Evolutionary conservation across 2,888 invertebrate genomes (phyloP).

Genomic region (Tenodera sinensis): DNA sequence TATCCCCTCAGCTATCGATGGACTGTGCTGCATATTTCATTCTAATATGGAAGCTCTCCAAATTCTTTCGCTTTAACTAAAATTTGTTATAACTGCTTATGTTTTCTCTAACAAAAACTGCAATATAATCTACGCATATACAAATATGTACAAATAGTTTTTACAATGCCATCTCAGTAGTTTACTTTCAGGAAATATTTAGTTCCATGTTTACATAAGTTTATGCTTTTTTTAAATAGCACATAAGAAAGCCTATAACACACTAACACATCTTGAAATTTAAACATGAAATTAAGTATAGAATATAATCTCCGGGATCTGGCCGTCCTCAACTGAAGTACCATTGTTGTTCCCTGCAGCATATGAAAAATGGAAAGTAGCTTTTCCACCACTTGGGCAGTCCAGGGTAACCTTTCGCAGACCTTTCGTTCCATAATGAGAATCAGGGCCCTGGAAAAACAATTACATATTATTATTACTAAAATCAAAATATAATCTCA

Average conservation of each 20-base stretch:
- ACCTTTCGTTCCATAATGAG: conserved; percentile 81
- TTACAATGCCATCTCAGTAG: neutral
- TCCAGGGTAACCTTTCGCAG: conserved; percentile 70
- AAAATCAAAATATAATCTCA: no score
- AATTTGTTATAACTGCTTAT: neutral
- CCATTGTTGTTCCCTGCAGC: conserved; percentile 85
- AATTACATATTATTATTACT: no score
- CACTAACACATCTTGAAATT: conserved; percentile 15
- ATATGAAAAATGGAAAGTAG: conserved; percentile 78
- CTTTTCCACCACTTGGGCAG: conserved; percentile 68
- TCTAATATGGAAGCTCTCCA: neutral
- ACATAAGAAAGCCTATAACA: conserved; percentile 1
- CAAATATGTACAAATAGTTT: neutral
- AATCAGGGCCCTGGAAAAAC: conserved; percentile 70
- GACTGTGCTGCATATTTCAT: neutral
- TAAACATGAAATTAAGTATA: conserved; percentile 44
- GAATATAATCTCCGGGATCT: conserved; percentile 84
- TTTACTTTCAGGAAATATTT: neutral
- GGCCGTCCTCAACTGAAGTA: conserved; percentile 81
- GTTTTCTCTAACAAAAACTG: neutral
- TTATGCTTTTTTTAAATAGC: neutral
- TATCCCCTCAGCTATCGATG: no score
- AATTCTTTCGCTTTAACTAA: neutral
- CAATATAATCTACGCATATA: neutral
- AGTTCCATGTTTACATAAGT: neutral